Conservation (phyloP, 2,888 invertebrate genomes). For the Syritta pipiens region DNA sequence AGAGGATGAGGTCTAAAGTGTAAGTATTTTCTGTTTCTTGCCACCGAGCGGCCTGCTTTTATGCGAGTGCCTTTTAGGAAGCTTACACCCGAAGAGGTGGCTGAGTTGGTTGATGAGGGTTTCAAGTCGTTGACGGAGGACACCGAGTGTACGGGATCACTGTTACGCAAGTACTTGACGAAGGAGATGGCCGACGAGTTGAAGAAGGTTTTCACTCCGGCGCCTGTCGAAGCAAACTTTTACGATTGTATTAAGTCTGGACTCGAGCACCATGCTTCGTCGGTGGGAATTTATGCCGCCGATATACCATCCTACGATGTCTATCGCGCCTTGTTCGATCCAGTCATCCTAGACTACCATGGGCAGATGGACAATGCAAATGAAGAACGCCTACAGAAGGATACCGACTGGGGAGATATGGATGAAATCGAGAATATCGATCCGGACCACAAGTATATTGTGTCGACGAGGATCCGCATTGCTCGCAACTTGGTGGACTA, state of each 20-base stretch:
- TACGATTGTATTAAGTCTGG: constrained; percentile 84
- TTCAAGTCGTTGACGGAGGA: constrained; percentile 80
- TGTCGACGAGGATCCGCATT: constrained; percentile 84
- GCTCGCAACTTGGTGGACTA: constrained; percentile 82
- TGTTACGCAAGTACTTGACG: constrained; percentile 83
- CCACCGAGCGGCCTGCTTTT: neutral
- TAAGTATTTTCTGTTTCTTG: constrained; percentile 69
- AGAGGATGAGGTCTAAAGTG: constrained; percentile 73
- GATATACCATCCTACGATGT: constrained; percentile 84
- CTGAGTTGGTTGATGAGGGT: constrained; percentile 80
- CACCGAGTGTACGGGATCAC: constrained; percentile 80
- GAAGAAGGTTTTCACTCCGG: constrained; percentile 81
- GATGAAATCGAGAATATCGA: constrained; percentile 83
- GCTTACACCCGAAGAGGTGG: constrained; percentile 76
- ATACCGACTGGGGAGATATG: constrained; percentile 83
- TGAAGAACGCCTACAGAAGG: constrained; percentile 82
- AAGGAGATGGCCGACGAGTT: constrained; percentile 81
- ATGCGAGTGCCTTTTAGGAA: too few relatives aligned
- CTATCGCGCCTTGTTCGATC: constrained; percentile 84
- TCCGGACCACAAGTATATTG: constrained; percentile 82
- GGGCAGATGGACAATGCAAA: constrained; percentile 73
- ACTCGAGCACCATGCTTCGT: constrained; percentile 83
- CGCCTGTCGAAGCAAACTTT: constrained; percentile 81
- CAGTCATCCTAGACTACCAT: constrained; percentile 85
- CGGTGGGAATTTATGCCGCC: constrained; percentile 84